Evolutionary conservation across 1,140 invertebrate genomes (phyloP).

Genomic region (Muscidifurax raptorellus): DNA sequence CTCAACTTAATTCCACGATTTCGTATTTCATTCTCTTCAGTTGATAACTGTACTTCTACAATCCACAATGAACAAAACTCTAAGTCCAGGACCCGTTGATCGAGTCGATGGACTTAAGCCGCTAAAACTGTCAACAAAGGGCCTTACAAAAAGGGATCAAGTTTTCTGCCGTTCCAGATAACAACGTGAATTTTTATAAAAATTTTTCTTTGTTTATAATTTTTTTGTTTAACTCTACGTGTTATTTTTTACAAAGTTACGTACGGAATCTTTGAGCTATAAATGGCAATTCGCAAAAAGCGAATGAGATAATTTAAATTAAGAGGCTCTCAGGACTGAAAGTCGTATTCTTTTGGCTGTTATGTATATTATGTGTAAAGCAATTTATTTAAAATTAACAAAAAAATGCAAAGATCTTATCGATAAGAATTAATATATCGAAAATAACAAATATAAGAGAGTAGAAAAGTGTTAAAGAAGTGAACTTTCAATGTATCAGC

Average conservation of each 20-base stretch:
- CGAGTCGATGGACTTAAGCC: neutral
- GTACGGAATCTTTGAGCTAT: neutral
- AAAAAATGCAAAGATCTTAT: conserved; percentile 27
- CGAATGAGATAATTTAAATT: neutral
- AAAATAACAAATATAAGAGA: conserved; percentile 7
- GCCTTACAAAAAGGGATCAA: conserved; percentile 21
- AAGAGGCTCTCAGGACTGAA: neutral
- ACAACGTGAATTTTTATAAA: neutral
- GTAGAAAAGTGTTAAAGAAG: conserved; percentile 31
- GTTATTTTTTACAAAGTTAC: neutral
- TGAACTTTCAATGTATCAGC: conserved; percentile 13
- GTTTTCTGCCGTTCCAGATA: neutral
- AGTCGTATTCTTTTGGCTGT: conserved; percentile 39
- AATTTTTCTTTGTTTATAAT: neutral
- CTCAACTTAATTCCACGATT: conserved; percentile 10
- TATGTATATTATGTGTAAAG: conserved; percentile 37
- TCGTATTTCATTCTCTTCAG: conserved; percentile 57
- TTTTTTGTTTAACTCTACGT: conserved; percentile 5
- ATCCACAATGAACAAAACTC: neutral
- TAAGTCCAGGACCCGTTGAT: neutral
- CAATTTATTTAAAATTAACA: conserved; percentile 37
- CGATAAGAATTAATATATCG: conserved; percentile 33
- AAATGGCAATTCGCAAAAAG: neutral
- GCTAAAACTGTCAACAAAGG: neutral
- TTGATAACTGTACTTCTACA: conserved; percentile 50